phyloP scores from a whole-genome alignment of 2,113 vertebrate species.

The Peromyscus polionotus region DNA sequence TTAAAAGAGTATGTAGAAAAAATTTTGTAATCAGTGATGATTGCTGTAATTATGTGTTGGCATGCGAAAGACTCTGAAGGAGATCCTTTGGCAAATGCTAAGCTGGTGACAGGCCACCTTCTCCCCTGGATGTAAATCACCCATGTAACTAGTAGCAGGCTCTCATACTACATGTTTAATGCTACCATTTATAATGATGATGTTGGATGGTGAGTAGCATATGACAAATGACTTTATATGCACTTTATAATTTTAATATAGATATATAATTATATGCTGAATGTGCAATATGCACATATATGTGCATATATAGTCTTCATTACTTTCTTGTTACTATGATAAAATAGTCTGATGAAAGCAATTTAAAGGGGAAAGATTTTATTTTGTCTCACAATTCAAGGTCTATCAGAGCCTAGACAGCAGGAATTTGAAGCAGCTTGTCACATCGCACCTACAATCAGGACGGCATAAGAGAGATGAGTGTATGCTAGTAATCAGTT shows the following conservation, averaged over 20 bases:
- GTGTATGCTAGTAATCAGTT: no score
- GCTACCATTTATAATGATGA: not conserved
- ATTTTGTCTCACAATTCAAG: not conserved
- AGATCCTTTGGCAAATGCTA: not conserved
- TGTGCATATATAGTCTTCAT: not conserved
- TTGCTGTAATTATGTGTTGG: not conserved
- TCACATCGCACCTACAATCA: not conserved
- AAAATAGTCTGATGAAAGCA: not conserved
- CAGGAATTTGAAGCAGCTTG: no score
- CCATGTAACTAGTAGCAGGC: not conserved
- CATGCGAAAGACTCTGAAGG: not conserved
- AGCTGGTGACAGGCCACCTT: not conserved
- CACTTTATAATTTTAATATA: not conserved
- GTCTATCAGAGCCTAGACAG: not conserved
- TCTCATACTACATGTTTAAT: not conserved
- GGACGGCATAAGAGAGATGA: not conserved
- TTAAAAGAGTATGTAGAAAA: constrained; percentile 17
- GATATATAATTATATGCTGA: not conserved
- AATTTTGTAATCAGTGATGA: not conserved
- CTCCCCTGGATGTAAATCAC: not conserved
- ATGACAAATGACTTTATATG: not conserved
- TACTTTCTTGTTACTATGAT: not conserved
- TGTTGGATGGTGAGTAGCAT: not conserved
- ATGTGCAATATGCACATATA: not conserved
- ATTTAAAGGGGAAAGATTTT: not conserved